Base-by-base conservation (phyloP, 2,113 vertebrate species). In the Stictonetta naevosa region DNA sequence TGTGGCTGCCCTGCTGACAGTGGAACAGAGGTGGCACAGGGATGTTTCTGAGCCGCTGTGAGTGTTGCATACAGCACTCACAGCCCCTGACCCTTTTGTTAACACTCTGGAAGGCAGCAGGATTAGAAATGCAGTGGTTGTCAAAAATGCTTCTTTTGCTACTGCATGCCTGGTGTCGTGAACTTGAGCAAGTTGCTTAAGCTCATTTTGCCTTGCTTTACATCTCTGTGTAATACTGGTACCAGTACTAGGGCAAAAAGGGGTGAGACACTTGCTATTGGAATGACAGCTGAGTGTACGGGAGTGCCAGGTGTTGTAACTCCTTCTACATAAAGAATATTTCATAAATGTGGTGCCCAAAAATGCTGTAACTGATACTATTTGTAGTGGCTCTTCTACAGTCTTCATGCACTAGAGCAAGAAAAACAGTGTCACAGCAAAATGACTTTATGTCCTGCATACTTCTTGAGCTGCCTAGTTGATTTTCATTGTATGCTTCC, bases 41-140 rank as follows among this genome's bases (percentile, higher is more conserved):
- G 3, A 31, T 4, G 16, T 14, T n/a, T 13, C 29, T 6, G 12
- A 22, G 63, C 13, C 4, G 18, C 20, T 6, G 29, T 4, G n/a
- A 4, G 58, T n/a, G 18, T 14, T 7, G 21, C 13, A 9, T 0
- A 46, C 21, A 3, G 55, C 19, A 0, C 4, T 25, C 3, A 6
- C 36, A 38, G 36, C 60, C 17, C 50, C 22, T 17, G 36, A 20
- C 34, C 4, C 28, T 25, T 15, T 16, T 21, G 38, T 13, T 4
- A 34, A 23, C 42, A 6, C 26, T 22, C 58, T 5, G 56, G 29
- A 8, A 23, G 40, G 26, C 3, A 20, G 53, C 64, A 0, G 36
- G 31, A 2, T 14, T 10, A 4, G 53, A 48, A 13, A 23, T 4
- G 4, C 59, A 25, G 50, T 0, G 50, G 60, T 3, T 18, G 17